Percentiles rank a stretch among this genome's conserved stretches.
Evolutionary conservation across 2,113 vertebrate species (phyloP).

Genomic region (Takifugu bimaculatus): DNA sequence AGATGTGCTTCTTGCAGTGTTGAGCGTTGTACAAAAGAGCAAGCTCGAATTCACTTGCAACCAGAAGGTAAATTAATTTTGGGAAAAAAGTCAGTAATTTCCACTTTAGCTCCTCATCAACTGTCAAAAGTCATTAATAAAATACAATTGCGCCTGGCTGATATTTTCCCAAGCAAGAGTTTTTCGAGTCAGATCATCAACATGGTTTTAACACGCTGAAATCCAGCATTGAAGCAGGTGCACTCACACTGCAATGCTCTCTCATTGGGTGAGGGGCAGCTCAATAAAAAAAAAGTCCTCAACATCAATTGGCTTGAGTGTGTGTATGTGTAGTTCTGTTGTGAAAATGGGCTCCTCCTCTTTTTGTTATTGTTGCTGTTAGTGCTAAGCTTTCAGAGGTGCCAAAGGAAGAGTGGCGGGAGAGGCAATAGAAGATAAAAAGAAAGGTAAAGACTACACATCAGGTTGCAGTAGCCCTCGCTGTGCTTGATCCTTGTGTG

Average conservation of each 20-base stretch:
- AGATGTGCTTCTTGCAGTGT: slow-evolving; percentile 38
- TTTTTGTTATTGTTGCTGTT: slow-evolving; percentile 47
- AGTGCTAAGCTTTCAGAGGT: slow-evolving; percentile 70
- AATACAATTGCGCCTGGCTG: slow-evolving; percentile 25
- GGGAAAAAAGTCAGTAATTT: slow-evolving; percentile 33
- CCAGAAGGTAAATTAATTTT: not conserved
- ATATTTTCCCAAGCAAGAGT: slow-evolving; percentile 33
- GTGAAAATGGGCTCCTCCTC: slow-evolving; percentile 59
- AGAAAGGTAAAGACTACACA: no score
- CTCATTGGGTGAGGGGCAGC: slow-evolving; percentile 66
- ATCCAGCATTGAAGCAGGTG: slow-evolving; percentile 57
- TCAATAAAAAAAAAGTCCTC: slow-evolving; percentile 55
- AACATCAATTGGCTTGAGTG: slow-evolving; percentile 54
- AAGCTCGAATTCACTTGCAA: slow-evolving; percentile 22
- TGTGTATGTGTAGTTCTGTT: slow-evolving; percentile 34
- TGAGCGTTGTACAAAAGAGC: slow-evolving; percentile 23
- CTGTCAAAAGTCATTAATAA: slow-evolving; percentile 20
- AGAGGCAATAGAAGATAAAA: not conserved
- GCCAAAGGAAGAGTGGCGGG: slow-evolving; percentile 26
- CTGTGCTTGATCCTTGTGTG: slow-evolving; percentile 21
- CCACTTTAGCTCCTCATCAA: slow-evolving; percentile 23
- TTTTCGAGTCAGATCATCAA: slow-evolving; percentile 52
- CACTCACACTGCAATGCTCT: slow-evolving; percentile 64
- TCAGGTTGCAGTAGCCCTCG: slow-evolving; percentile 22
- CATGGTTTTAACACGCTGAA: slow-evolving; percentile 61